phyloP scores from a whole-genome alignment of 2,888 invertebrate species.

The Trisateles emortualis region DNA sequence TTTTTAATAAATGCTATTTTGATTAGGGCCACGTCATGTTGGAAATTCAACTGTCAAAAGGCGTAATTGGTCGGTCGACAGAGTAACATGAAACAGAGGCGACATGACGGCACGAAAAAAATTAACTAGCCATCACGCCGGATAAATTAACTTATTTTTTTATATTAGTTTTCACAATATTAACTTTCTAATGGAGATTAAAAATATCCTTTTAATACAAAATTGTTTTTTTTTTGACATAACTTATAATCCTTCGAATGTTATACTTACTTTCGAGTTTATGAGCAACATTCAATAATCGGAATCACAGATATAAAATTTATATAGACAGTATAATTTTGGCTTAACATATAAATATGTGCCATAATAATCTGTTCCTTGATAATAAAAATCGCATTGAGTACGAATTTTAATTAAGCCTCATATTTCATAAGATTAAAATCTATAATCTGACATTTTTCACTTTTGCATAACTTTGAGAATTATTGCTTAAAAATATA shows the following conservation, averaged over 20 bases:
- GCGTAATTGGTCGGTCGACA: constrained; percentile 84
- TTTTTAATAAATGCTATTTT: constrained; percentile 86
- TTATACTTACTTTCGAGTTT: constrained; percentile 43
- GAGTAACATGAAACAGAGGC: constrained; percentile 67
- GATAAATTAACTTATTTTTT: constrained; percentile 18
- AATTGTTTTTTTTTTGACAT: constrained; percentile 14
- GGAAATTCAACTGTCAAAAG: constrained; percentile 87
- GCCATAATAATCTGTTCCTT: constrained; percentile 18
- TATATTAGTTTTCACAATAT: constrained; percentile 24
- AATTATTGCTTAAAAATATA: constrained; percentile 12
- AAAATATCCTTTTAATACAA: constrained; percentile 21
- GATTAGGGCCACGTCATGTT: constrained; percentile 88
- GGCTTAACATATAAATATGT: constrained; percentile 30
- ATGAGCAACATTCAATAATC: constrained; percentile 21
- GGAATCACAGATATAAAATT: constrained; percentile 23
- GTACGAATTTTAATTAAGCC: constrained; percentile 33
- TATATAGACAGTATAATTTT: constrained; percentile 8
- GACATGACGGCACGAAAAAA: constrained; percentile 41
- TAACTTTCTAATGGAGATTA: constrained; percentile 28
- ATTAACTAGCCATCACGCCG: constrained; percentile 14
- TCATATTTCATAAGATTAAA: constrained; percentile 33
- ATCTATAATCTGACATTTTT: constrained; percentile 28
- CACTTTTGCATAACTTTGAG: constrained; percentile 11
- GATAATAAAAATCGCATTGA: constrained; percentile 21
- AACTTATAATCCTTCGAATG: constrained; percentile 36